Conservation (phyloP, 2,888 invertebrate species). For the Cantharis rufa region DNA sequence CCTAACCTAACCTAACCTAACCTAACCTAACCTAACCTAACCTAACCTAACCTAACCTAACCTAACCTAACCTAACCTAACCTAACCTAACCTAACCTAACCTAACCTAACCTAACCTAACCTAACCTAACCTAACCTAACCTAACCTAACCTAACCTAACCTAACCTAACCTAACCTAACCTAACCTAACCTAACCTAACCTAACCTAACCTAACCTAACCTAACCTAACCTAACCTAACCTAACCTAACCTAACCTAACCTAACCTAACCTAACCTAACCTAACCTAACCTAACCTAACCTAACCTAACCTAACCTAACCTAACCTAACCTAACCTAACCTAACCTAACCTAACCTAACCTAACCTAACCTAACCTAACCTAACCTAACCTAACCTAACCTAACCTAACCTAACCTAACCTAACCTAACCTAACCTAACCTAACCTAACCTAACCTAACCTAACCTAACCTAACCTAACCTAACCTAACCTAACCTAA, state of each 20-base stretch:
- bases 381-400: conserved; percentile 34
- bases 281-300: conserved; percentile 30
- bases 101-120: not conserved
- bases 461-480: conserved; percentile 31
- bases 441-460: conserved; percentile 25
- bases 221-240: not conserved
- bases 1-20: conserved; percentile 10
- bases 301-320: conserved; percentile 35
- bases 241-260: conserved; percentile 27
- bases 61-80: not conserved
- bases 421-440: conserved; percentile 26
- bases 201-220: not conserved
- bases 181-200: not conserved
- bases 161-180: not conserved
- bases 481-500: conserved; percentile 28
- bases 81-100: not conserved
- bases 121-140: not conserved
- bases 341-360: conserved; percentile 33
- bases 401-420: conserved; percentile 31
- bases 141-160: not conserved
- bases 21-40: not conserved
- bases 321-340: conserved; percentile 34
- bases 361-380: conserved; percentile 34
- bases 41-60: not conserved
- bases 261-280: conserved; percentile 31